Percentiles rank a stretch among this genome's conserved stretches.
Evolutionary conservation across 2,888 invertebrate genomes (phyloP).

Genomic region (Ecliptopera silaceata): DNA sequence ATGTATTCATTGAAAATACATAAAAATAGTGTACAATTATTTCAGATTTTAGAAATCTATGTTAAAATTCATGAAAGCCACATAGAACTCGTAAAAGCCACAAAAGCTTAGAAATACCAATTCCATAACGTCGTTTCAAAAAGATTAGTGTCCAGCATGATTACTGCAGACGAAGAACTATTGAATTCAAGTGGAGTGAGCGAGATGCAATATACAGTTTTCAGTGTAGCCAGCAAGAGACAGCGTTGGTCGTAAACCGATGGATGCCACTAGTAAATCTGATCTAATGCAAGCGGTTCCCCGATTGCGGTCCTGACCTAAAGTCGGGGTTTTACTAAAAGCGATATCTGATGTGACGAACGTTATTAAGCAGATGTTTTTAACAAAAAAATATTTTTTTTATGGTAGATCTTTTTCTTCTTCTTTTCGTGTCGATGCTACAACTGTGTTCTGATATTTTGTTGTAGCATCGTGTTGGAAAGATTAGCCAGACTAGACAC

Average conservation of each 20-base stretch:
- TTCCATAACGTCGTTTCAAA: slow-evolving; percentile 10
- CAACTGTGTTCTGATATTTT: too few species aligned
- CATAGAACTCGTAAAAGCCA: neutral
- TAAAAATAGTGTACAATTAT: too few species aligned
- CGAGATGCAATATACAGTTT: slow-evolving; percentile 16
- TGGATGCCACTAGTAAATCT: slow-evolving; percentile 36
- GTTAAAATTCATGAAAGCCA: neutral
- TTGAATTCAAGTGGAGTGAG: slow-evolving; percentile 17
- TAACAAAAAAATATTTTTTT: too few species aligned
- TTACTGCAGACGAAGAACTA: slow-evolving; percentile 24
- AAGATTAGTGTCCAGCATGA: slow-evolving; percentile 24
- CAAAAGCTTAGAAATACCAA: too few species aligned
- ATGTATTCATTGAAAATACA: too few species aligned
- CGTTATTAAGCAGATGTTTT: neutral
- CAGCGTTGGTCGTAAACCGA: slow-evolving; percentile 29
- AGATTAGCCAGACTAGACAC: too few species aligned
- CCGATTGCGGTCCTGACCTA: slow-evolving; percentile 33
- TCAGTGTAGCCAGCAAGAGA: slow-evolving; percentile 23
- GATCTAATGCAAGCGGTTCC: slow-evolving; percentile 35
- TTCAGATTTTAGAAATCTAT: too few species aligned
- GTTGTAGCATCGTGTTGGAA: too few species aligned
- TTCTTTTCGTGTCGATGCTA: too few species aligned
- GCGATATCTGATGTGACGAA: neutral
- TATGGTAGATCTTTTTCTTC: neutral
- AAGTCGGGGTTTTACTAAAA: slow-evolving; percentile 2